Percentiles rank a stretch among this genome's conserved stretches.
These are phyloP conservation scores for Etia nguti DNA, from an alignment of 2,113 vertebrate species.

Conservation along the genomic window DNA sequence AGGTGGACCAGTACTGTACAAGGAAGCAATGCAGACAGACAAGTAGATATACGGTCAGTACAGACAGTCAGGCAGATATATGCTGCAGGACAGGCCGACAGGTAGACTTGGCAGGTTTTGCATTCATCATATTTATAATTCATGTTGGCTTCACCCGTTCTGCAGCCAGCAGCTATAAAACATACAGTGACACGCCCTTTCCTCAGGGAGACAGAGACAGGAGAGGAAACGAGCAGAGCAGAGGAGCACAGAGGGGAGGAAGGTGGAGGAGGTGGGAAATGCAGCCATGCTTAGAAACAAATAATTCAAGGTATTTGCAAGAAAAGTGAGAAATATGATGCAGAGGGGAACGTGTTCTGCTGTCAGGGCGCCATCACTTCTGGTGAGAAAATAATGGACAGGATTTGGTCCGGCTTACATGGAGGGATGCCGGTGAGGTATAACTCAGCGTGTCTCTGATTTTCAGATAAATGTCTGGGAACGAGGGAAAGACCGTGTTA, in stretches of 20 bases:
- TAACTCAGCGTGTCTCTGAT: slow-evolving; percentile 10
- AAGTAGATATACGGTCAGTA: not conserved
- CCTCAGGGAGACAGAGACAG: slow-evolving; percentile 8
- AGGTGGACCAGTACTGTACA: not conserved
- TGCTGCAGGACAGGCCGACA: not conserved
- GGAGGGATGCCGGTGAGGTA: not conserved
- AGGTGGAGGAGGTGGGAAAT: not conserved
- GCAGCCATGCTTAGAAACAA: slow-evolving; percentile 22
- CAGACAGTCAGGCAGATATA: not conserved
- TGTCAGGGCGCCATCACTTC: slow-evolving; percentile 30
- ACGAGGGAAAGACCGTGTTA: not conserved
- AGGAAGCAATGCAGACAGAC: not conserved
- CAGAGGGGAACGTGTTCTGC: not conserved
- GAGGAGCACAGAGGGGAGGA: slow-evolving; percentile 4
- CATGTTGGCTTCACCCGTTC: slow-evolving; percentile 33
- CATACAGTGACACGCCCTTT: slow-evolving; percentile 37
- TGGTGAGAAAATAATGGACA: slow-evolving; percentile 31
- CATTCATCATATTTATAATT: slow-evolving; percentile 65
- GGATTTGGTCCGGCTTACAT: slow-evolving; percentile 18
- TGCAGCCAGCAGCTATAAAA: slow-evolving; percentile 61
- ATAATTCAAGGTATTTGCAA: slow-evolving; percentile 53
- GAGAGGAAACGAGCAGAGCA: slow-evolving; percentile 30
- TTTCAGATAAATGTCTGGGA: slow-evolving; percentile 35
- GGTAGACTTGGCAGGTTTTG: slow-evolving; percentile 19
- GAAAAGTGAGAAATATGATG: slow-evolving; percentile 11